These are phyloP conservation scores for Encarsia formosa DNA, from an alignment of 2,888 invertebrate species.

Conservation along the genomic window DNA sequence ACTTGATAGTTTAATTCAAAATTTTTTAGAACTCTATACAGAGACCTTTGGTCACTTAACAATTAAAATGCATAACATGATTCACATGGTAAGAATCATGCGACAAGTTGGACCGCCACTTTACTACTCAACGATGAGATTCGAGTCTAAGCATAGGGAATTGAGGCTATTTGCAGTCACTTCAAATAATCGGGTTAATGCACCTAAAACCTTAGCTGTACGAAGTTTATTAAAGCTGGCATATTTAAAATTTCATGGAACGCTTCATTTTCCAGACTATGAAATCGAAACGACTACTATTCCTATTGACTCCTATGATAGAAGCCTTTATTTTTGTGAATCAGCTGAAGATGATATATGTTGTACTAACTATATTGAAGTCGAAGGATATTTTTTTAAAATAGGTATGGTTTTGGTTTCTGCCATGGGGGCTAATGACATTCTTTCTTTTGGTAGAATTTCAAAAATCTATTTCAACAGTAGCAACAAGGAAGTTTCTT, in stretches of 20 bases:
- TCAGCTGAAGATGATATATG: too few relatives aligned
- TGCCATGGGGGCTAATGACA: not conserved
- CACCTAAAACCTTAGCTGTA: not conserved
- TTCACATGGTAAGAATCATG: slow-evolving; percentile 21
- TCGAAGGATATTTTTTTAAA: not conserved
- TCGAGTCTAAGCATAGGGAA: slow-evolving; percentile 20
- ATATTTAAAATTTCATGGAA: not conserved
- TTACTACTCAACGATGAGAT: slow-evolving; percentile 29
- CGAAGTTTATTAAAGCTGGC: not conserved
- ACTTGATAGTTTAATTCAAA: slow-evolving; percentile 11
- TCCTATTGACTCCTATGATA: too few relatives aligned
- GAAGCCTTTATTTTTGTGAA: too few relatives aligned
- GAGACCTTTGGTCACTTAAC: slow-evolving; percentile 19
- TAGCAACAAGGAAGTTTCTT: too few relatives aligned
- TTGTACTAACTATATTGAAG: not conserved
- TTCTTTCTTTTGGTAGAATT: not conserved
- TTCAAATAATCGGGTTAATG: not conserved
- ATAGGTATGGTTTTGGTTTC: not conserved
- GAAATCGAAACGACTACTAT: not conserved
- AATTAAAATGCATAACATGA: slow-evolving; percentile 29
- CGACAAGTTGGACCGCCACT: slow-evolving; percentile 23
- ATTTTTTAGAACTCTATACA: slow-evolving; percentile 18
- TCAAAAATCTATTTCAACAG: not conserved
- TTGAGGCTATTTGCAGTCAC: not conserved
- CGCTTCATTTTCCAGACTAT: not conserved